Conservation (phyloP, 2,797 vertebrate species). For the Eulemur rubriventer region DNA sequence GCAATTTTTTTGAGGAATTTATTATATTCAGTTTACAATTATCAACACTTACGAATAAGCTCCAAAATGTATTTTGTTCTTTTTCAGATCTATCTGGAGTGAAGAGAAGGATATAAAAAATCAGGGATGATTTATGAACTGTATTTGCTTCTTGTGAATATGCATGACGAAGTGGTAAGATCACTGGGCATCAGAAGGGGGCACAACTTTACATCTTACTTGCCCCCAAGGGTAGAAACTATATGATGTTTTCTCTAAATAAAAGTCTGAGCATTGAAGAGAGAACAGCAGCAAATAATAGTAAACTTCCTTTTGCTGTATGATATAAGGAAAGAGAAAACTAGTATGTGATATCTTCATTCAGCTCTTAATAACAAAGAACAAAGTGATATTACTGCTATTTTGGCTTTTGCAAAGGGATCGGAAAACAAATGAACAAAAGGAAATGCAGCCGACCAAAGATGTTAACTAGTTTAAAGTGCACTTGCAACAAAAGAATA, state of each 20-base stretch:
- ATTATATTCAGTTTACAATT: background rate
- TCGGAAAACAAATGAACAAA: background rate
- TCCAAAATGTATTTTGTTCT: slow-evolving; percentile 10
- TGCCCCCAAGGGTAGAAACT: background rate
- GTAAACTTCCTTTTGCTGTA: slow-evolving; percentile 42
- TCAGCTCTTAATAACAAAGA: slow-evolving; percentile 32
- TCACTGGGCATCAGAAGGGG: background rate
- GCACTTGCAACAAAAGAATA: background rate
- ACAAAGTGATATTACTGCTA: background rate
- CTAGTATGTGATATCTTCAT: background rate
- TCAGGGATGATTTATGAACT: background rate
- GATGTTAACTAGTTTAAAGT: background rate
- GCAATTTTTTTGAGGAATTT: slow-evolving; percentile 4
- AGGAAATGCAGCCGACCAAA: slow-evolving; percentile 7
- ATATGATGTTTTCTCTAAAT: background rate
- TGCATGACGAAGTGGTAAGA: background rate
- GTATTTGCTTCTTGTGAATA: background rate
- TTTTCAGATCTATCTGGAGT: background rate
- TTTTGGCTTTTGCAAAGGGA: background rate
- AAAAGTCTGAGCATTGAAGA: background rate
- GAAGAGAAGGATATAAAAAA: background rate
- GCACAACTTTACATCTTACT: background rate
- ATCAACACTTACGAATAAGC: background rate
- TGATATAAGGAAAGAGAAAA: background rate
- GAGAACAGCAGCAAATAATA: background rate